A percentile compares a stretch with the other conserved stretches of the same genome.
These are phyloP conservation scores for Tanypteryx hageni DNA, from an alignment of 2,888 invertebrate species.

Conservation along the genomic window DNA sequence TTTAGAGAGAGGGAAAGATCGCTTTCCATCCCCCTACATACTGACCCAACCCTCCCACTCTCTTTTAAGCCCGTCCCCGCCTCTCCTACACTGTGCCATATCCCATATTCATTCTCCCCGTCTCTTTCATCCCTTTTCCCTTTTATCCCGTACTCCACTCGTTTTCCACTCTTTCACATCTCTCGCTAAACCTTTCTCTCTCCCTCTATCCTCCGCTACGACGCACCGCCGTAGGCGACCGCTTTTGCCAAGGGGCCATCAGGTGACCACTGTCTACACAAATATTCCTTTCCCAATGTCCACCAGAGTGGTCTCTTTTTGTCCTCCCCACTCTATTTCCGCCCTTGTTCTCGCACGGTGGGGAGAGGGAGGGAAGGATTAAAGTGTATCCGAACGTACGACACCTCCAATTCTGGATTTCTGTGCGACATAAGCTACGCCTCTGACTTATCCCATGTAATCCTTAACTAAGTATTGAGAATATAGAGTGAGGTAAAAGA, in stretches of 20 bases:
- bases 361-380: background rate
- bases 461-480: too few relatives aligned
- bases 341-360: background rate
- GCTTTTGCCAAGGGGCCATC: background rate
- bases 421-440: background rate
- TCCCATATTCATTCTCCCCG: background rate
- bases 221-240: background rate
- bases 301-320: background rate
- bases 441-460: background rate
- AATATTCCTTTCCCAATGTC: background rate
- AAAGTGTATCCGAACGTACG: background rate
- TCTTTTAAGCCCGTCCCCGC: background rate
- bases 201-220: background rate
- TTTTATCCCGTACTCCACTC: background rate
- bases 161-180: background rate
- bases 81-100: background rate
- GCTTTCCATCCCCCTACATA: background rate
- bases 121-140: background rate
- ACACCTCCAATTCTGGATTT: background rate
- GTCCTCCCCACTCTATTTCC: background rate
- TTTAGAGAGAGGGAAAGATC: background rate
- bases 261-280: background rate
- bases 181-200: background rate
- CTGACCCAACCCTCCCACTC: background rate
- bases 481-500: too few relatives aligned